Percentiles rank a stretch among this genome's conserved stretches.
Conservation (phyloP, 2,113 vertebrate genomes). For the Pica pica region DNA sequence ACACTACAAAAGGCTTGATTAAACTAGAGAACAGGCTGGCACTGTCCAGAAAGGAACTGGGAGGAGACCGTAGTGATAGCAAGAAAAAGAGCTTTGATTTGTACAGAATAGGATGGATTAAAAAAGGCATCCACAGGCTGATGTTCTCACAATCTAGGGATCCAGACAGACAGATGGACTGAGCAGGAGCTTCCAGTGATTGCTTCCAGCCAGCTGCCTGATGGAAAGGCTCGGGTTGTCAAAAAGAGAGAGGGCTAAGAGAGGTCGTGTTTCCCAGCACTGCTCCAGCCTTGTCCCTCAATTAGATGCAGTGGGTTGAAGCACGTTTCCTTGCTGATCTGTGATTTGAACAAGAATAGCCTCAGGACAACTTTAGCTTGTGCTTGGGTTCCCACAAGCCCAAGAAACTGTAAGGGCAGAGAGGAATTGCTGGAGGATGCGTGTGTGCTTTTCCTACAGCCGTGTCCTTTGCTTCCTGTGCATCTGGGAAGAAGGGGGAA, state of each 20-base stretch:
- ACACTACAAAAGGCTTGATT: conserved; percentile 35
- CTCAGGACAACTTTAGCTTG: background rate
- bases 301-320: background rate
- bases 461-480: background rate
- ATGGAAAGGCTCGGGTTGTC: background rate
- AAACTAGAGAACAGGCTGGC: background rate
- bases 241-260: background rate
- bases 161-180: background rate
- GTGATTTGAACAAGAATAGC: background rate
- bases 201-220: background rate
- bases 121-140: background rate
- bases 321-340: background rate
- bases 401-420: background rate
- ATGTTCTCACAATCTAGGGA: background rate
- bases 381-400: background rate
- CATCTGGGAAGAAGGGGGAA: background rate
- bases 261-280: background rate
- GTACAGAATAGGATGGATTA: background rate
- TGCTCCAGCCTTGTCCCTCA: background rate
- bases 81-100: background rate
- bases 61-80: background rate
- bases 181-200: background rate
- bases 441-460: background rate
- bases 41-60: background rate
- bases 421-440: background rate